Evolutionary conservation across 2,113 vertebrate species (phyloP), one percentile per base, ranked within the genome.

Genomic region (Struthidea cinerea): DNA sequence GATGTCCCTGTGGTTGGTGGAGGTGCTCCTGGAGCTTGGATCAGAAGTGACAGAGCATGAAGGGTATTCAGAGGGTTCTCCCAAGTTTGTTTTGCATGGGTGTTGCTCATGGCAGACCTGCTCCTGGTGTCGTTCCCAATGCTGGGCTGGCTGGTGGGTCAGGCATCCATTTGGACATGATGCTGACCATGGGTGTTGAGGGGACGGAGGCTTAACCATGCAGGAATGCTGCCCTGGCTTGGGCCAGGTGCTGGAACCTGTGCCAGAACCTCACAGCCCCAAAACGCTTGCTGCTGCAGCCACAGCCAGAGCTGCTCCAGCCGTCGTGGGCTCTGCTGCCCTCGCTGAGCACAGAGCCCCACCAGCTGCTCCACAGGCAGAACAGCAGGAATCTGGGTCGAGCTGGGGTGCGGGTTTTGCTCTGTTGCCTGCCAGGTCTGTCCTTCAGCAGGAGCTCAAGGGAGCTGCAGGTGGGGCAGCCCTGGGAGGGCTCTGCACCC

Each of bases 261-360:
- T 26, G 7, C 35, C 0, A 8, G 41, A 37, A 10, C 28, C 15
- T 39, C 56, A 2, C 18, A 27, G 41, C 33, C 69, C 73, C 13
- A 75, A 60, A 74, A 22, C 0, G 0, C 15, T 22, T 4, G 4
- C 8, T 61, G 2, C 11, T 2, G 13, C 52, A 16, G 50, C 33
- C 47, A 50, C 35, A 70, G 59, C 32, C 85, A 44, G 61, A 1
- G 2, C 41, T 32, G 44, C 53, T 52, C 21, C 22, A 27, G 73
- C 11, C 70, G 64, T 22, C 2, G 3, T 50, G 74, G 47, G 8
- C 64, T 90, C 56, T 56, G 70, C 50, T 75, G 15, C 46, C 55
- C 74, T 52, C 13, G 53, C 47, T 67, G 78, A 74, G 78, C 74
- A 44, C 50, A 41, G 59, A 77, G 57, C 64, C 68, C n/a, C 60